Evolutionary conservation across 2,797 vertebrate genomes (phyloP).

Genomic region (Acipenser transmontanus): DNA sequence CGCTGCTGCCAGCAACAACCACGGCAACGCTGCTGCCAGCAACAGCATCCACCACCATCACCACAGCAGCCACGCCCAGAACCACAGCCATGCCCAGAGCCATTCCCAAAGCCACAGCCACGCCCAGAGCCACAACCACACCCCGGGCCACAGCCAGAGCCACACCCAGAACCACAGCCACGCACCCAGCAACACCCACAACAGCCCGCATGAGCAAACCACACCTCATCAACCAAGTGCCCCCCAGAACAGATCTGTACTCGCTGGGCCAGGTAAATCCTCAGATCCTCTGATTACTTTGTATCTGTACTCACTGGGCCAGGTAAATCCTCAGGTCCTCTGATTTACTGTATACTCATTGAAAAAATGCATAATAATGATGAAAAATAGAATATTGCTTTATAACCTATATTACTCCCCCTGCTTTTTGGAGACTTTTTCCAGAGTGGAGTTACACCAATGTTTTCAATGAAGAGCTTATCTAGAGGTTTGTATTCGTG

Average conservation of each 20-base stretch:
- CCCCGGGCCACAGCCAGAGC: slow-evolving; percentile 26
- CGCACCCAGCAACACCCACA: slow-evolving; percentile 47
- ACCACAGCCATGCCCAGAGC: slow-evolving; percentile 43
- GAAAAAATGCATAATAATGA: too few relatives aligned
- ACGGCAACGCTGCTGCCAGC: slow-evolving; percentile 27
- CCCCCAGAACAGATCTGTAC: slow-evolving; percentile 66
- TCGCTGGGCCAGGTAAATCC: slow-evolving; percentile 69
- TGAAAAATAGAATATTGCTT: too few relatives aligned
- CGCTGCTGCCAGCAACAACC: slow-evolving; percentile 47
- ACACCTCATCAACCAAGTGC: slow-evolving; percentile 76
- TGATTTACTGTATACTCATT: too few relatives aligned
- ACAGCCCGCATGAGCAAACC: slow-evolving; percentile 47
- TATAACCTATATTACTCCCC: too few relatives aligned
- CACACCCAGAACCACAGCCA: slow-evolving; percentile 49
- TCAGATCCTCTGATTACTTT: too few relatives aligned
- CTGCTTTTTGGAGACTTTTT: too few relatives aligned
- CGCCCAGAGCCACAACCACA: slow-evolving; percentile 1
- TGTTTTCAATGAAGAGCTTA: too few relatives aligned
- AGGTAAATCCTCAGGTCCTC: too few relatives aligned
- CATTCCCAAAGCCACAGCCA: slow-evolving; percentile 51
- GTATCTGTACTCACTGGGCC: too few relatives aligned
- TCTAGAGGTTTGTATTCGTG: too few relatives aligned
- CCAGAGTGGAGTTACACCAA: too few relatives aligned
- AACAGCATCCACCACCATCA: slow-evolving; percentile 54
- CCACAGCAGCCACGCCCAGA: slow-evolving; percentile 51